Evolutionary conservation across 2,888 invertebrate species (phyloP).

Genomic region (Nesidiocoris tenuis): DNA sequence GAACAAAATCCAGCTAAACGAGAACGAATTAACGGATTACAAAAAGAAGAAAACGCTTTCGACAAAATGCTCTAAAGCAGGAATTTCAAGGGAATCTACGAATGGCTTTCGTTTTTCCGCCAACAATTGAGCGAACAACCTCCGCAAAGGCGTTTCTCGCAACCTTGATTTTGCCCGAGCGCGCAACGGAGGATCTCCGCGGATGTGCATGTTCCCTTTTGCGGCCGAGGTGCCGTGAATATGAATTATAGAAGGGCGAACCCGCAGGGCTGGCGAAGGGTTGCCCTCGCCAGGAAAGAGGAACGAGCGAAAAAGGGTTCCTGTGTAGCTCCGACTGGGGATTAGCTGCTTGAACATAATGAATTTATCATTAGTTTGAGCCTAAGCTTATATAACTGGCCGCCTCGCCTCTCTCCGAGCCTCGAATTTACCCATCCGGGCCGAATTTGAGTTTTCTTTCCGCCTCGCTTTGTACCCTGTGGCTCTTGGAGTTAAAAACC

Average conservation of each 20-base stretch:
- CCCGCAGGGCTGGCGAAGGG: neutral
- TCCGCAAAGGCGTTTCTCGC: neutral
- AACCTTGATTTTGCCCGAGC: neutral
- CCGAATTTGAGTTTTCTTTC: neutral
- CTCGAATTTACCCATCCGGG: neutral
- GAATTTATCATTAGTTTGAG: conserved; percentile 42
- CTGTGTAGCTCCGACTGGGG: conserved; percentile 25
- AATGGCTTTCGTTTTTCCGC: neutral
- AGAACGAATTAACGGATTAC: too few relatives aligned
- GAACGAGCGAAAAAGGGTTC: conserved; percentile 41
- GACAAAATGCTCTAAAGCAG: too few relatives aligned
- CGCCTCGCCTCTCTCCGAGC: too few relatives aligned
- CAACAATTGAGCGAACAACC: neutral
- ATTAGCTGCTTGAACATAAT: conserved; percentile 39
- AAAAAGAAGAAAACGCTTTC: too few relatives aligned
- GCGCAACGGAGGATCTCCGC: neutral
- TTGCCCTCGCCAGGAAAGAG: neutral
- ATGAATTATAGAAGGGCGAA: conserved; percentile 35
- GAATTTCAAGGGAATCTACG: too few relatives aligned
- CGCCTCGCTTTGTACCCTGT: neutral
- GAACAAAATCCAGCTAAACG: too few relatives aligned
- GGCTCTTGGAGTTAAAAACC: too few relatives aligned
- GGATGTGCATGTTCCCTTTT: neutral
- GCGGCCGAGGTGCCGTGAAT: conserved; percentile 33
- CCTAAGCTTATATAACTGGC: conserved; percentile 31